phyloP scores from a whole-genome alignment of 2,888 invertebrate genomes.

The Trissonchulus latispiculum region DNA sequence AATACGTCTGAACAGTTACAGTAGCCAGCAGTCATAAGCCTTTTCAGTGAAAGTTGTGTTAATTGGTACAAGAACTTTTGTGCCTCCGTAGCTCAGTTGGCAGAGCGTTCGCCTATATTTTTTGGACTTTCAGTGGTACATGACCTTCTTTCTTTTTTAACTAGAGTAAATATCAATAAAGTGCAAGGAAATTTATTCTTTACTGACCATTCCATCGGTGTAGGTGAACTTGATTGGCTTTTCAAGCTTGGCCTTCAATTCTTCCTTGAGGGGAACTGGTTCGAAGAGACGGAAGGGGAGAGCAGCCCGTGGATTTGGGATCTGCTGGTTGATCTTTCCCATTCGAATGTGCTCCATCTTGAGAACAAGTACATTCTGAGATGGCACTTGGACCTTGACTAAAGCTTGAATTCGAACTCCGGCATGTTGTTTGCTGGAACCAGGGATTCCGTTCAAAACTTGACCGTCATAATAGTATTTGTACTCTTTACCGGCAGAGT shows the following conservation, averaged over 20 bases:
- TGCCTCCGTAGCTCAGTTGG: no score
- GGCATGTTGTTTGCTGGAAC: constrained; percentile 31
- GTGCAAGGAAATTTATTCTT: not conserved
- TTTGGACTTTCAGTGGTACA: constrained; percentile 20
- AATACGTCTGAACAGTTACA: no score
- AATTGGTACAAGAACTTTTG: no score
- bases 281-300: constrained; percentile 28
- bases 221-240: constrained; percentile 34
- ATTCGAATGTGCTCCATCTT: constrained; percentile 18
- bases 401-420: constrained; percentile 32
- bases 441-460: constrained; percentile 33
- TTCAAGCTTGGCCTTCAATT: constrained; percentile 29
- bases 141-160: not conserved
- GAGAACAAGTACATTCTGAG: not conserved
- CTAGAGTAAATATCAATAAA: not conserved
- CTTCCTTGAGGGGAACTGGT: constrained; percentile 26
- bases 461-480: constrained; percentile 29
- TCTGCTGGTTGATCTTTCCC: constrained; percentile 23
- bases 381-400: constrained; percentile 26
- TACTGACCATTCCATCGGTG: constrained; percentile 33
- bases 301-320: constrained; percentile 14
- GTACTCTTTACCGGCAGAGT: constrained; percentile 23
- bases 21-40: no score
- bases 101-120: no score
- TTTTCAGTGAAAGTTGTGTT: no score